phyloP scores from a whole-genome alignment of 2,113 vertebrate species.

The Mobula birostris region DNA sequence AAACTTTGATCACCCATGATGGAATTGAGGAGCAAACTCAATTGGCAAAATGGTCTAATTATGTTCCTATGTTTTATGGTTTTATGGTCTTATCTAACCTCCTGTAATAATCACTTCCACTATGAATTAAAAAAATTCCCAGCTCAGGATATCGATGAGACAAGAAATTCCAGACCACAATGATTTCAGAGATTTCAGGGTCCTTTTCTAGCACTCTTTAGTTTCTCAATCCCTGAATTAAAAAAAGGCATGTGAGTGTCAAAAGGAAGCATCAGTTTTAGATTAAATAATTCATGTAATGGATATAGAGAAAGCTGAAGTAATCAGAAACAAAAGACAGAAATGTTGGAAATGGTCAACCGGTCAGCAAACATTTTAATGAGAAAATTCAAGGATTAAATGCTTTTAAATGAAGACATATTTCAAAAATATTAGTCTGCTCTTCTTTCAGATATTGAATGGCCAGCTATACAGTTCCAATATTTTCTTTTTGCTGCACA shows the following conservation, averaged over 20 bases:
- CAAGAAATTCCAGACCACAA: conserved; percentile 17
- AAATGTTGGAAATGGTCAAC: background rate
- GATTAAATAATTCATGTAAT: background rate
- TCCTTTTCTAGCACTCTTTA: background rate
- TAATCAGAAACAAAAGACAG: background rate
- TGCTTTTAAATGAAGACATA: background rate
- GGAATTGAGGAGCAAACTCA: no score
- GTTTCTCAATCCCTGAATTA: background rate
- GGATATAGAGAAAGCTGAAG: background rate
- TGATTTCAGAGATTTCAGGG: background rate
- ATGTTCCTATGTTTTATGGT: no score
- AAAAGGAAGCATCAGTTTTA: conserved; percentile 2
- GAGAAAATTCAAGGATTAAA: background rate
- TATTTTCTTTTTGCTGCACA: background rate
- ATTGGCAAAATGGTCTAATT: no score
- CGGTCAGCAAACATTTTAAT: background rate
- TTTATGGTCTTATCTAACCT: background rate
- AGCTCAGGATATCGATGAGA: background rate
- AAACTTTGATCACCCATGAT: no score
- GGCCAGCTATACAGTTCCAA: background rate
- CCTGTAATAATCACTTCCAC: background rate
- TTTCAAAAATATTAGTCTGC: background rate
- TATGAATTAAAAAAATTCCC: background rate
- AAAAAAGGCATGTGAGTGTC: background rate
- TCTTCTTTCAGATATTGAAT: background rate